A percentile compares a stretch with the other conserved stretches of the same genome.
Evolutionary conservation across 2,797 vertebrate species (phyloP).

Genomic region (Semaprochilodus insignis): DNA sequence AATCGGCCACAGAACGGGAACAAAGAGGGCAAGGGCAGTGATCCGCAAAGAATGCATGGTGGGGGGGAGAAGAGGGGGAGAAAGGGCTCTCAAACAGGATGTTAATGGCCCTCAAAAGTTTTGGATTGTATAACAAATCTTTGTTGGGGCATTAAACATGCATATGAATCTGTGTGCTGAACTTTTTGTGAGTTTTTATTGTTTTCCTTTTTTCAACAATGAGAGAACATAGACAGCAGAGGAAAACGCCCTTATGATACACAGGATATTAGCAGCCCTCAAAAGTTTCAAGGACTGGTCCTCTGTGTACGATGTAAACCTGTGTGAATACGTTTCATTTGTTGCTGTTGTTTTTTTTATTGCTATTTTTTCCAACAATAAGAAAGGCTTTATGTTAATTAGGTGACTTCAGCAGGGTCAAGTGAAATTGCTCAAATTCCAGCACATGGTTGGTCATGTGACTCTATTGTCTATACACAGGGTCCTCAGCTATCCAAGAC

Average conservation of each 20-base stretch:
- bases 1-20: slow-evolving; percentile 78
- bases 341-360: neutral
- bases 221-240: neutral
- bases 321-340: neutral
- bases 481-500: no score
- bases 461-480: neutral
- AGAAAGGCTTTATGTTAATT: slow-evolving; percentile 30
- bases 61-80: slow-evolving; percentile 46
- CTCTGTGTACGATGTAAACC: neutral
- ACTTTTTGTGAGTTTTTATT: neutral
- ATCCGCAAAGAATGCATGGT: slow-evolving; percentile 80
- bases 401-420: neutral
- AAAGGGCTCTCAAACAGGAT: neutral
- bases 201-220: neutral
- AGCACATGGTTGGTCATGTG: slow-evolving; percentile 10
- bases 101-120: slow-evolving; percentile 36
- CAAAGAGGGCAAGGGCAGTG: slow-evolving; percentile 81
- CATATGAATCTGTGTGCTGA: slow-evolving; percentile 13
- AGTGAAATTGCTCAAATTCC: slow-evolving; percentile 1
- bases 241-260: neutral
- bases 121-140: slow-evolving; percentile 1
- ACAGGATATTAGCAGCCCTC: neutral
- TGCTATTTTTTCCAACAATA: neutral
- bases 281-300: neutral
- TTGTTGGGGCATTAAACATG: neutral